These are phyloP conservation scores for Lutraria rhynchaena DNA, from an alignment of 1,140 invertebrate species.

Conservation along the genomic window DNA sequence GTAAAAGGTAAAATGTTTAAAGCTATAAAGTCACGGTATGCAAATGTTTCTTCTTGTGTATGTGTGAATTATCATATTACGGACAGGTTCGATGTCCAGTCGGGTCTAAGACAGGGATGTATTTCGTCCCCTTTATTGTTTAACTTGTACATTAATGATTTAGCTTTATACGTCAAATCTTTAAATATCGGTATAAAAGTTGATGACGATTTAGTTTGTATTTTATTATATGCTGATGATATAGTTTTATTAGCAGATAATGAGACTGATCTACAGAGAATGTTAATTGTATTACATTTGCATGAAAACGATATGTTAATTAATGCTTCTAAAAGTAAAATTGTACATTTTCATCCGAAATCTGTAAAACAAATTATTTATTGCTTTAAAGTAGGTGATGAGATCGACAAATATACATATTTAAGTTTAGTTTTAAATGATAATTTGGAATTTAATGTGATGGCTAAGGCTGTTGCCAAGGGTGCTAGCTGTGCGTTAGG, in stretches of 20 bases:
- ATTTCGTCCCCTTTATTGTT: slow-evolving; percentile 36
- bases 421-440: background rate
- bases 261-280: background rate
- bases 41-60: too few species aligned
- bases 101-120: too few species aligned
- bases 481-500: slow-evolving; percentile 17
- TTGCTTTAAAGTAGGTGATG: background rate
- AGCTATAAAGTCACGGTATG: too few species aligned
- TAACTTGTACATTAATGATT: slow-evolving; percentile 37
- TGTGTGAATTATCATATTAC: too few species aligned
- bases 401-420: slow-evolving; percentile 16
- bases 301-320: slow-evolving; percentile 11
- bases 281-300: background rate
- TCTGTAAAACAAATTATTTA: background rate
- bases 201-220: slow-evolving; percentile 32
- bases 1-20: too few species aligned
- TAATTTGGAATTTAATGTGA: slow-evolving; percentile 26
- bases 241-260: slow-evolving; percentile 7
- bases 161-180: slow-evolving; percentile 19
- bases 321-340: slow-evolving; percentile 18
- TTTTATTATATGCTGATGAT: slow-evolving; percentile 46
- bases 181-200: background rate
- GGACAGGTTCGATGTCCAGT: too few species aligned
- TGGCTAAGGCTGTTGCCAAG: slow-evolving; percentile 19
- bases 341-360: background rate